These are phyloP conservation scores for Elmis aenea DNA, from an alignment of 2,888 invertebrate genomes.

Conservation along the genomic window DNA sequence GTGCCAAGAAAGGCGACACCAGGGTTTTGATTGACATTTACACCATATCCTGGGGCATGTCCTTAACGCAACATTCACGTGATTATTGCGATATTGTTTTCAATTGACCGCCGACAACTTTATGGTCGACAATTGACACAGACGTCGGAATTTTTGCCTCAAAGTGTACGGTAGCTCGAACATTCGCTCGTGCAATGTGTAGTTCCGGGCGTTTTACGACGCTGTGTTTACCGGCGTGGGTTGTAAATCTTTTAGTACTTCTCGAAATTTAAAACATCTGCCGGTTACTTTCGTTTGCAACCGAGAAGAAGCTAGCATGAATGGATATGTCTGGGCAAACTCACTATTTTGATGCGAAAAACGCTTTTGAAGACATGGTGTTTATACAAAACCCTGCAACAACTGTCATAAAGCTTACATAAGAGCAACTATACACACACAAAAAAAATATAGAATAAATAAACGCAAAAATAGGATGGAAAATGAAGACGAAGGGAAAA, in stretches of 20 bases:
- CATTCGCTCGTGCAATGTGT: conserved; percentile 7
- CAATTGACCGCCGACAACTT: conserved; percentile 6
- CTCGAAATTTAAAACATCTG: conserved; percentile 7
- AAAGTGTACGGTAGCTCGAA: conserved; percentile 6
- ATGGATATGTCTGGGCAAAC: no score
- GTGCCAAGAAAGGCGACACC: conserved; percentile 32
- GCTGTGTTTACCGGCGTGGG: conserved; percentile 8
- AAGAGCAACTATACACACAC: no score
- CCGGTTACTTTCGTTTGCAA: no score
- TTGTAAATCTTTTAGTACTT: conserved; percentile 8
- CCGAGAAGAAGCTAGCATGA: no score
- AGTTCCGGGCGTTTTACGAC: conserved; percentile 6
- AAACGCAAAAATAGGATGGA: no score
- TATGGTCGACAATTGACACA: conserved; percentile 2
- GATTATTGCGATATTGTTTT: conserved; percentile 25
- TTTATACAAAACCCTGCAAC: no score
- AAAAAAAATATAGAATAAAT: no score
- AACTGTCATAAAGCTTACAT: no score
- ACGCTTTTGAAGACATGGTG: no score
- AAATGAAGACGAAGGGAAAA: no score
- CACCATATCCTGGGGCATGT: conserved; percentile 22
- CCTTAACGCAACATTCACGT: conserved; percentile 18
- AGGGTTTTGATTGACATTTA: conserved; percentile 36
- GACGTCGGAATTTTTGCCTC: no score
- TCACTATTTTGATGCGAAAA: no score